Evolutionary conservation across 2,888 invertebrate genomes (phyloP).

Genomic region (Calameuta filiformis): DNA sequence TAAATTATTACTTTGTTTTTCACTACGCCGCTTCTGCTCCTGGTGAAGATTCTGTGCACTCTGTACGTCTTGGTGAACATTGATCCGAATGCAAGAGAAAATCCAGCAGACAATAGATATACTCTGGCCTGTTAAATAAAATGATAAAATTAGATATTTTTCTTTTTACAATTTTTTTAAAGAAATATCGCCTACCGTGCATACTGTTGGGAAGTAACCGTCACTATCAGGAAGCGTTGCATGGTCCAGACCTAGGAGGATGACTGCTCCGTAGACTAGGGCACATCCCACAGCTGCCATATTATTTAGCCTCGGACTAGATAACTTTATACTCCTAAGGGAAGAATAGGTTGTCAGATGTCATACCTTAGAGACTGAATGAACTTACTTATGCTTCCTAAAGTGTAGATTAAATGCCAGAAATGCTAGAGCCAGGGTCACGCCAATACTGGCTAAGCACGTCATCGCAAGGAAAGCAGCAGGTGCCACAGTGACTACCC

Average conservation of each 20-base stretch:
- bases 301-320: constrained; percentile 92
- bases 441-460: constrained; percentile 79
- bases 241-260: constrained; percentile 86
- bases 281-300: constrained; percentile 92
- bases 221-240: constrained; percentile 77
- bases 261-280: constrained; percentile 89
- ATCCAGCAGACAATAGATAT: constrained; percentile 89
- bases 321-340: constrained; percentile 87
- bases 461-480: constrained; percentile 81
- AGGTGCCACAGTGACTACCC: constrained; percentile 82
- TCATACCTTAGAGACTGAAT: neutral
- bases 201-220: constrained; percentile 82
- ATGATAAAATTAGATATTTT: too few species aligned
- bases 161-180: neutral
- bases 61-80: constrained; percentile 96
- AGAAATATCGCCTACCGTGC: constrained; percentile 76
- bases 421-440: constrained; percentile 79
- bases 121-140: constrained; percentile 76
- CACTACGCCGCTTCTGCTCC: constrained; percentile 83
- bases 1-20: constrained; percentile 77
- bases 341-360: too few species aligned
- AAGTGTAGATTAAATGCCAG: constrained; percentile 86
- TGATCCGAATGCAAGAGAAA: constrained; percentile 91
- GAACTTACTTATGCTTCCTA: constrained; percentile 80
- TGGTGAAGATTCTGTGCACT: constrained; percentile 90